phyloP scores from a whole-genome alignment of 2,797 vertebrate species.

The Nyctalus aviator region DNA sequence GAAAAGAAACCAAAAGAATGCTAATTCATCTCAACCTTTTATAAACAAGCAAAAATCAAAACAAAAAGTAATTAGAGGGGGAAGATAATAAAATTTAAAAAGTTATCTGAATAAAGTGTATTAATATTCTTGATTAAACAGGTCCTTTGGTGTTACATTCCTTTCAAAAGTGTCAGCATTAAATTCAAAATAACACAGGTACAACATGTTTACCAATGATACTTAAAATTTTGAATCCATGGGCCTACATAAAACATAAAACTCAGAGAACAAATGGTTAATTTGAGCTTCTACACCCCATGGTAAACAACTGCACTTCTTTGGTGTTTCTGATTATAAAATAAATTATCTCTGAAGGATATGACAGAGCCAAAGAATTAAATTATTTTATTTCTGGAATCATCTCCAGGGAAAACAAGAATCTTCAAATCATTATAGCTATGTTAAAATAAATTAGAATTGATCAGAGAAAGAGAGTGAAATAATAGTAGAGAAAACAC shows the following conservation, averaged over 20 bases:
- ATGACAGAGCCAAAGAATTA: slow-evolving; percentile 76
- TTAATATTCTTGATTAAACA: background rate
- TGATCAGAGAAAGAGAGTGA: slow-evolving; percentile 79
- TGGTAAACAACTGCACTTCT: slow-evolving; percentile 66
- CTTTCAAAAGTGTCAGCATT: background rate
- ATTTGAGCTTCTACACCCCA: background rate
- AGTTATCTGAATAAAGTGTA: background rate
- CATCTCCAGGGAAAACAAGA: slow-evolving; percentile 73
- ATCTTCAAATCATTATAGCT: slow-evolving; percentile 73
- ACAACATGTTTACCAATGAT: background rate
- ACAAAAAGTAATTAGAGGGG: background rate
- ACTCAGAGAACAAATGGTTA: background rate
- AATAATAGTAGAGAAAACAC: slow-evolving; percentile 78
- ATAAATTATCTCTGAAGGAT: slow-evolving; percentile 73
- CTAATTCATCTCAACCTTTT: background rate
- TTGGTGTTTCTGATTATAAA: slow-evolving; percentile 75
- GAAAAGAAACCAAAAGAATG: background rate
- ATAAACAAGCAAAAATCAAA: background rate
- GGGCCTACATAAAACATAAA: background rate
- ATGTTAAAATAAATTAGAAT: slow-evolving; percentile 85
- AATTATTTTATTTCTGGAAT: slow-evolving; percentile 81
- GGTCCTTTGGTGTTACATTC: background rate
- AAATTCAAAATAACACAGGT: background rate
- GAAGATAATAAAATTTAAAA: background rate
- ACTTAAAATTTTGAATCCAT: background rate